Evolutionary conservation across 2,888 invertebrate genomes (phyloP).

Genomic region (Oscheius sp.): DNA sequence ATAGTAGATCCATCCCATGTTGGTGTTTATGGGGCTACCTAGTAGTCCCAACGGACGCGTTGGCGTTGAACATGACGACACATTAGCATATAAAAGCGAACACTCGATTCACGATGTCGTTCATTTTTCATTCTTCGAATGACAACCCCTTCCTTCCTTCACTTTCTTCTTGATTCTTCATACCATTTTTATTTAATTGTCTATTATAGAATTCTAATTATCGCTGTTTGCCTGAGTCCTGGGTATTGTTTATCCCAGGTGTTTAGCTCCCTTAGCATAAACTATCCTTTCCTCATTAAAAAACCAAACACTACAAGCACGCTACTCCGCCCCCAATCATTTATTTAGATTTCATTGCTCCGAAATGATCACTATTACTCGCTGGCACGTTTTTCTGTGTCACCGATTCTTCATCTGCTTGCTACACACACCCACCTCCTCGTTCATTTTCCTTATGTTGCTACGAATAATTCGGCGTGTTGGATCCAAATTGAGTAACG

Average conservation of each 20-base stretch:
- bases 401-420: background rate
- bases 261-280: background rate
- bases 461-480: background rate
- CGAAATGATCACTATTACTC: constrained; percentile 21
- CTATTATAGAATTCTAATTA: too few relatives aligned
- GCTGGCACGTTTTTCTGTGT: background rate
- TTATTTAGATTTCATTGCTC: constrained; percentile 21
- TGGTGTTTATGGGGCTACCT: background rate
- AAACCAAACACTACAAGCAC: constrained; percentile 3
- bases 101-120: background rate
- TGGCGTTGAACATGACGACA: background rate
- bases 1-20: too few relatives aligned
- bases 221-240: background rate
- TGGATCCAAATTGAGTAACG: constrained; percentile 15
- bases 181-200: background rate
- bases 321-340: constrained; percentile 6
- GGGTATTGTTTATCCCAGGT: background rate
- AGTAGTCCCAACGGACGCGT: background rate
- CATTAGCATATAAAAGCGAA: constrained; percentile 12
- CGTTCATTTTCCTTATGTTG: too few relatives aligned
- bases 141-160: too few relatives aligned
- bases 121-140: background rate
- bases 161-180: background rate
- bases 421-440: too few relatives aligned
- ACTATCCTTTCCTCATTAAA: constrained; percentile 4